Base-by-base conservation (phyloP, 1,140 invertebrate species). In the Leptinotarsa lineolata region DNA sequence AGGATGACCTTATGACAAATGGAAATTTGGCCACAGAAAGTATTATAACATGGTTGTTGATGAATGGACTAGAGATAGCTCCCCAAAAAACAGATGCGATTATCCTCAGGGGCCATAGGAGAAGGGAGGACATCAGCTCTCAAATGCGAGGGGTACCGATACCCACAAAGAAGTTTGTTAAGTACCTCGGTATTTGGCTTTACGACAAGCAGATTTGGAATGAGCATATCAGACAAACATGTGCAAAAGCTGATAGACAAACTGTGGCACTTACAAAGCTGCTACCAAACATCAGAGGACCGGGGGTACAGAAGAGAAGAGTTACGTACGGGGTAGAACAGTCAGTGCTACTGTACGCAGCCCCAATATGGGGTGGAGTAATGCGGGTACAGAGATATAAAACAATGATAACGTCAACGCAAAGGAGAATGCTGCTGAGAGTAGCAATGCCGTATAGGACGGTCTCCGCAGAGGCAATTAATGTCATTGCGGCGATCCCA, bases 401-500 rank as follows among this genome's bases (percentile, higher is more conserved):
- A 54, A 39, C 22, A 11, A 63, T 39, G 3, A 8, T 76, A 24
- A 12, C 39, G 39, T 18, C 11, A 24, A 21, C 46, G 18, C 76
- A 77, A 54, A 75, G 71, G 30, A 73, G 21, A 22, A 59, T 39
- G 2, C 59, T 59, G 2, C 22, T 76, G 24, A 64, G 72, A 24
- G 54, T 77, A 4, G 54, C 39, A 2, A 20, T 68, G 4, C 76
- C 75, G 5, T 80, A 74, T 60, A 68, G 79, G 30, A 82, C 80
- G 0, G 59, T n/a, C n/a, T n/a, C n/a, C n/a, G n/a, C n/a, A n/a
- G n/a, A n/a, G n/a, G n/a, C n/a, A n/a, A n/a, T n/a, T 60, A 6
- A 8, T 58, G 70, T 79, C 1, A 66, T 80, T 3, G 69, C 80
- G 6, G 74, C 45, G 39, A 65, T 76, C 13, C 70, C 75, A 2